These are phyloP conservation scores for Azorinus chamasolen DNA, from an alignment of 2,888 invertebrate genomes.

Conservation along the genomic window DNA sequence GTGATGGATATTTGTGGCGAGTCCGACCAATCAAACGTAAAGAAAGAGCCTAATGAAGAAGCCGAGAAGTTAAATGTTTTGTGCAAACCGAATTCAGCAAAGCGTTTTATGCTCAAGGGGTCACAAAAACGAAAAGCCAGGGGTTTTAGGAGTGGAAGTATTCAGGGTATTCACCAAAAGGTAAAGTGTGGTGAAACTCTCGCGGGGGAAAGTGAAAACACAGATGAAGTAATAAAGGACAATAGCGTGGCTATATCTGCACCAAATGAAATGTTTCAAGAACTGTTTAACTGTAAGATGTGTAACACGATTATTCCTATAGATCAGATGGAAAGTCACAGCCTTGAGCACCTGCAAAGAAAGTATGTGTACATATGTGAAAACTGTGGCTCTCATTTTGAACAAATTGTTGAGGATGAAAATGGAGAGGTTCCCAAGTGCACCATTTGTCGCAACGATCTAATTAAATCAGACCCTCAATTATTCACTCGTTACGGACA, in stretches of 20 bases:
- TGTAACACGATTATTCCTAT: constrained; percentile 76
- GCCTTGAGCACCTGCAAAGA: constrained; percentile 63
- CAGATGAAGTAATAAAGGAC: background rate
- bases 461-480: constrained; percentile 21
- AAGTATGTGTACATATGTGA: constrained; percentile 55
- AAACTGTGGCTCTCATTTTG: constrained; percentile 57
- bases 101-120: constrained; percentile 46
- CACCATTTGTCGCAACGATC: constrained; percentile 44
- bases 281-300: constrained; percentile 77
- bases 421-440: constrained; percentile 43
- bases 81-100: constrained; percentile 6
- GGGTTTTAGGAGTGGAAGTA: background rate
- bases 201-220: too few species aligned
- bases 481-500: constrained; percentile 6
- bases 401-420: constrained; percentile 15
- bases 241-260: background rate
- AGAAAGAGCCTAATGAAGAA: background rate
- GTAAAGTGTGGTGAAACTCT: too few species aligned
- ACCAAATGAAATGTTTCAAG: constrained; percentile 66
- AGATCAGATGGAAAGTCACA: constrained; percentile 71
- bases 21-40: background rate
- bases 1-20: background rate
- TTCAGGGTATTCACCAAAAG: too few species aligned
- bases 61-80: background rate
- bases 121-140: constrained; percentile 51